These are phyloP conservation scores for Mesitornis unicolor DNA, from an alignment of 2,113 vertebrate species.

Conservation along the genomic window DNA sequence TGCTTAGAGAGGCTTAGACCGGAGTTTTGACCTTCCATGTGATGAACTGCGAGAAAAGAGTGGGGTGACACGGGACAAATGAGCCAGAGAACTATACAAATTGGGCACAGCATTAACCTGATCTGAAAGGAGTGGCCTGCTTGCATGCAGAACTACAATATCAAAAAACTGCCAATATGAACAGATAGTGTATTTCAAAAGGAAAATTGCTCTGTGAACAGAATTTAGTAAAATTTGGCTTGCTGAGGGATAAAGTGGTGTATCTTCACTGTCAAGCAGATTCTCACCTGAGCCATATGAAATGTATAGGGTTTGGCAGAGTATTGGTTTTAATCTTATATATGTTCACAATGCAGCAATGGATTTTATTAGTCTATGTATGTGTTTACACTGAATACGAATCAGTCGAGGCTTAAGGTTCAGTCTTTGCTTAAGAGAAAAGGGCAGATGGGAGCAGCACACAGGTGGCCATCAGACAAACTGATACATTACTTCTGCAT, in stretches of 20 bases:
- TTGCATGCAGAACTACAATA: neutral
- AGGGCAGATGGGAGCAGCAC: neutral
- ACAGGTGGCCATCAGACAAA: neutral
- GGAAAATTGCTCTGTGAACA: neutral
- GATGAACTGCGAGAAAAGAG: neutral
- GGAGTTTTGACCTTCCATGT: conserved; percentile 24
- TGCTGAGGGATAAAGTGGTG: neutral
- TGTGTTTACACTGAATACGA: neutral
- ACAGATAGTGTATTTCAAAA: neutral
- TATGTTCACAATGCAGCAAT: neutral
- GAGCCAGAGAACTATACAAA: neutral
- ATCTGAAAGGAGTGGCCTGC: neutral
- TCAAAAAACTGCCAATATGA: neutral
- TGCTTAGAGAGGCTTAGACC: conserved; percentile 44
- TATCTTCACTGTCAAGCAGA: neutral
- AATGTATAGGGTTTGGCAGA: neutral
- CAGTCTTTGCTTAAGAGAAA: neutral
- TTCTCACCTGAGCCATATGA: neutral
- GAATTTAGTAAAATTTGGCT: neutral
- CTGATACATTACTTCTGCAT: neutral
- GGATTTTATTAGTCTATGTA: neutral
- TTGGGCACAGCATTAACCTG: neutral
- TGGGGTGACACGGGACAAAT: neutral
- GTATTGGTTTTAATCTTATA: neutral
- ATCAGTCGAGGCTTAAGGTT: neutral